Evolutionary conservation across 2,888 invertebrate species (phyloP), one percentile per base, ranked within the genome.

Genomic region (Allacma fusca): DNA sequence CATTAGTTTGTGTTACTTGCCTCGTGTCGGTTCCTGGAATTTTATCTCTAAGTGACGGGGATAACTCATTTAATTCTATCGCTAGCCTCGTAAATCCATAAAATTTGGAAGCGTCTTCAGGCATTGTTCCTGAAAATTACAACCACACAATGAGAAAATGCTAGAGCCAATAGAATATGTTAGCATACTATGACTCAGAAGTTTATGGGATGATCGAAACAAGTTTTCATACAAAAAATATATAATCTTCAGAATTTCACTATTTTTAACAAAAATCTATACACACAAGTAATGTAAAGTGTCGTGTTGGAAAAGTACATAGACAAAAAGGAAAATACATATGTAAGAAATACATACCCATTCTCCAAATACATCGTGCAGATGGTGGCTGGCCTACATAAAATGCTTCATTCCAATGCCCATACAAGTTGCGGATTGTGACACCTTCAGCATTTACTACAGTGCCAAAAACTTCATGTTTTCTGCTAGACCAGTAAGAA

Each of bases 1-100:
- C 50, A 16, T n/a, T 9, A n/a, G 50, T 1, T 9, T n/a, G 2
- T 19, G 16, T 2, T 34, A n/a, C 29, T 57, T 81, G 81, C 83
- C 83, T 80, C 0, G 93, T 93, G 86, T 94, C 94, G 0, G 94
- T 94, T 70, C 90, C 89, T 0, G 94, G 93, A 80, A 94, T 87
- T 29, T 88, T 79, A 13, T 90, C 89, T 29, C 88, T 86, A 82
- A 87, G 85, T 77, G 91, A 91, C 0, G 91, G 90, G 81, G 91
- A 91, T 84, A 92, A 83, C 86, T 94, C 94, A 87, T 94, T 94
- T 76, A 94, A 88, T 86, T 94, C 94, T 87, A 94, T 93, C 34
- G 94, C 94, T 88, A 94, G 94, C 82, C 92, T 88, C 4, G 94
- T 93, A 88, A 94, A 94, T 2, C 94, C 94, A 87, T 94, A 94